Percentiles rank a stretch among this genome's conserved stretches.
phyloP scores from a whole-genome alignment of 2,888 invertebrate genomes.

The Taenaris catops region DNA sequence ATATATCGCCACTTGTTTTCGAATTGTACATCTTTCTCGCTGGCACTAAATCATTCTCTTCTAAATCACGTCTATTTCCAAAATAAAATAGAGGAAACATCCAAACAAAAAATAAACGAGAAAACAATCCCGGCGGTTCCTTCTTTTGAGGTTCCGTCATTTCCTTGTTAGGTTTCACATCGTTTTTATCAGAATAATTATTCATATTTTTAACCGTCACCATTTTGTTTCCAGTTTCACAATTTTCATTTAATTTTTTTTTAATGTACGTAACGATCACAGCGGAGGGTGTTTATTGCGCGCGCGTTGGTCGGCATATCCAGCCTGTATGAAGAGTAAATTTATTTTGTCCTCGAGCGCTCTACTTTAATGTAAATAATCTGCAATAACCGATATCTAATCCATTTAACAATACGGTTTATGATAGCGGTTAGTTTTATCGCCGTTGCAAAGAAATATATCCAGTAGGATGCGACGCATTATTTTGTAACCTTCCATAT shows the following conservation, averaged over 20 bases:
- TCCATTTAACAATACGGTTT: slow-evolving; percentile 6
- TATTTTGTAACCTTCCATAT: too few relatives aligned
- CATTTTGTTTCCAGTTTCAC: slow-evolving; percentile 12
- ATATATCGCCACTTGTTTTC: slow-evolving; percentile 81
- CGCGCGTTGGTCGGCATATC: slow-evolving; percentile 20
- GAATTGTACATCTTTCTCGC: slow-evolving; percentile 85
- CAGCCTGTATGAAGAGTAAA: slow-evolving; percentile 13
- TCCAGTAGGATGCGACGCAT: too few relatives aligned
- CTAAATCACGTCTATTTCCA: slow-evolving; percentile 86
- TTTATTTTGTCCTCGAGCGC: slow-evolving; percentile 14
- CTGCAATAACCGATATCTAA: slow-evolving; percentile 25
- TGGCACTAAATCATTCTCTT: slow-evolving; percentile 86
- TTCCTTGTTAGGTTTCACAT: slow-evolving; percentile 25
- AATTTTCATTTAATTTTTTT: slow-evolving; percentile 2
- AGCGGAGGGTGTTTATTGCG: slow-evolving; percentile 1
- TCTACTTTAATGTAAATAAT: slow-evolving; percentile 21
- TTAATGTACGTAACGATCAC: slow-evolving; percentile 4
- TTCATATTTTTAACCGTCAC: slow-evolving; percentile 15
- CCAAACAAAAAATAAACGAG: slow-evolving; percentile 85
- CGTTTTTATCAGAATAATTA: slow-evolving; percentile 25
- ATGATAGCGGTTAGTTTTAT: neutral
- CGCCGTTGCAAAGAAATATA: neutral
- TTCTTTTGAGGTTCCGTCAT: slow-evolving; percentile 33
- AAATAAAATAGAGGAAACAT: slow-evolving; percentile 87
- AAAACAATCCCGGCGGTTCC: slow-evolving; percentile 63